Evolutionary conservation across 2,113 vertebrate genomes (phyloP), one percentile per base, ranked within the genome.

Genomic region (Setophaga kirtlandii): DNA sequence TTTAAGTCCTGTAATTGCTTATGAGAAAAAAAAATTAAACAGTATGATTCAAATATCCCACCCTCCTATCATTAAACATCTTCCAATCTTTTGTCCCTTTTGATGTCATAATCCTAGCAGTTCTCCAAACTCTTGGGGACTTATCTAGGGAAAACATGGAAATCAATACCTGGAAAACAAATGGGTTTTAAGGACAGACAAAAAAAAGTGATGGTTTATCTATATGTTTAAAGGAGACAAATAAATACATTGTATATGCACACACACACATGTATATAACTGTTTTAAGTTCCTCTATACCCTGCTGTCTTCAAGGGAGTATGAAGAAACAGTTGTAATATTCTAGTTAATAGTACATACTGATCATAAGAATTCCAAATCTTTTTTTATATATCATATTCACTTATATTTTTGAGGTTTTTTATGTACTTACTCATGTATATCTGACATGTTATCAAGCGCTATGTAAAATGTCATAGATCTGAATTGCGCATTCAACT

Each of bases 131-230:
- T 95, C 23, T 23, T 60, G 33, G 53, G 33, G 12, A 58, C 11
- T 76, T 71, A 53, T 7, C 25, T 63, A 67, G 27, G 23, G 24
- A 88, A 95, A 93, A 81, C 8, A 47, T 14, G 3, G 37, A 91
- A 83, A 90, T 70, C 75, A 81, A 41, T 47, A 83, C 49, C 80
- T 83, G 47, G 49, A 78, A 93, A 95, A 75, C 3, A 93, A 77
- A 63, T 49, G 9, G 2, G 14, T 69, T 59, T 80, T 42, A 81
- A 86, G 7, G 24, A 65, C 8, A 84, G 28, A 50, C 94, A 68
- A 63, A 55, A 4, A 35, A 20, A 39, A 44, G 5, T 50, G 12
- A 47, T 64, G 2, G 5, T 44, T 83, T 91, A 50, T 59, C 58
- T 69, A 20, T 62, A 28, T 15, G 4, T 65, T 46, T 88, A 65